These are phyloP conservation scores for Cyclopterus lumpus DNA, from an alignment of 2,797 vertebrate species.

Conservation along the genomic window DNA sequence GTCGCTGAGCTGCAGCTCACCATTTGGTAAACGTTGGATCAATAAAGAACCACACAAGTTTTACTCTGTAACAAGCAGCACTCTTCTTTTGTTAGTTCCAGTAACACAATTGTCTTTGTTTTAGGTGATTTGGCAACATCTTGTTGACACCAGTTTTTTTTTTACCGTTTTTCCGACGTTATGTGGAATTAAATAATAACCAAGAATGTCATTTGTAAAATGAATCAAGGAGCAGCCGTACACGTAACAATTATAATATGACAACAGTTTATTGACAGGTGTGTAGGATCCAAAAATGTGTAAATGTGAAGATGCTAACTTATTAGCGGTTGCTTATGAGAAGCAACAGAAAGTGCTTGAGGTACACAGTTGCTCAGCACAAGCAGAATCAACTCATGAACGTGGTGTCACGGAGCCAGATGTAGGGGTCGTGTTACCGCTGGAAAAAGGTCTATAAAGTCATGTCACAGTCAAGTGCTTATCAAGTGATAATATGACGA, in stretches of 20 bases:
- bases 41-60: not conserved
- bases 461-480: constrained; percentile 27
- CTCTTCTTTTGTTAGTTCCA: not conserved
- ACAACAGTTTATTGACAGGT: not conserved
- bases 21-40: not conserved
- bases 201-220: not conserved
- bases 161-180: no score
- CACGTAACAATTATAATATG: no score
- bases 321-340: not conserved
- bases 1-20: not conserved
- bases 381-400: not conserved
- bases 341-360: not conserved
- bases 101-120: not conserved
- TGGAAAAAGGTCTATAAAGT: constrained; percentile 14
- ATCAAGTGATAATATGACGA: constrained; percentile 14
- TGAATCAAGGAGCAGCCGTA: not conserved
- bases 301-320: not conserved
- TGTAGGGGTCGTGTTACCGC: not conserved
- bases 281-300: not conserved
- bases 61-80: not conserved
- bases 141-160: no score
- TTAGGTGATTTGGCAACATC: no score
- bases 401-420: not conserved
- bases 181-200: no score
- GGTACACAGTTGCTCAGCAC: not conserved